Evolutionary conservation across 2,113 vertebrate species (phyloP).

Genomic region (Python bivittatus): DNA sequence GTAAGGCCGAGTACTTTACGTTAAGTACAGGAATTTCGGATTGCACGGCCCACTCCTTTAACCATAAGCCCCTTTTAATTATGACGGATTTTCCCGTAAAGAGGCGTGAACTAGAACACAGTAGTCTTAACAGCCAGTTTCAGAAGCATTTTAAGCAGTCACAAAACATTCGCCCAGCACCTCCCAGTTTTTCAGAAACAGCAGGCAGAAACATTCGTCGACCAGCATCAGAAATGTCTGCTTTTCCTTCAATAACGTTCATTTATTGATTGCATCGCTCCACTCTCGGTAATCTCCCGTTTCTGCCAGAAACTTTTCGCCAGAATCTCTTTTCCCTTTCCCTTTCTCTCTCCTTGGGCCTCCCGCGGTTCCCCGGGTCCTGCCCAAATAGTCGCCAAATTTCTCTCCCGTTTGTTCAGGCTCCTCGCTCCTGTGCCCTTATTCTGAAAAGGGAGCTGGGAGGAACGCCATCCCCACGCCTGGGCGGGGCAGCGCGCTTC

Average conservation of each 20-base stretch:
- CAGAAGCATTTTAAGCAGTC: background rate
- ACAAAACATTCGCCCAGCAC: background rate
- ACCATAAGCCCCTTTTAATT: background rate
- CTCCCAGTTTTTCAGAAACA: background rate
- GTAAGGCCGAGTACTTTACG: background rate
- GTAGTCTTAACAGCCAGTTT: background rate
- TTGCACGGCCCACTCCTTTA: background rate
- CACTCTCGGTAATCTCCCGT: background rate
- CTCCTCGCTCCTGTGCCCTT: background rate
- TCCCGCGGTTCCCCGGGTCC: background rate
- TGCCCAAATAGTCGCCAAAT: background rate
- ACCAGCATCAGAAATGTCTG: background rate
- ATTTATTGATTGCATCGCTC: background rate
- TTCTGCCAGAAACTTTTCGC: background rate
- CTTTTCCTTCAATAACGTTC: background rate
- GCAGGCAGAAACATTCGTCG: background rate
- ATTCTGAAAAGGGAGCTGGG: background rate
- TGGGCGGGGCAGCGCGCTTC: background rate
- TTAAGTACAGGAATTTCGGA: background rate
- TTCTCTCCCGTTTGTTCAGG: background rate
- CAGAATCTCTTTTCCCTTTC: background rate
- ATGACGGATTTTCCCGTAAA: background rate
- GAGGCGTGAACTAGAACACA: background rate
- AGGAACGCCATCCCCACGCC: background rate
- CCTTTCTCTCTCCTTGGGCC: background rate